A percentile compares a stretch with the other conserved stretches of the same genome.
phyloP scores from a whole-genome alignment of 2,888 invertebrate species.

The Plebejus anna region DNA sequence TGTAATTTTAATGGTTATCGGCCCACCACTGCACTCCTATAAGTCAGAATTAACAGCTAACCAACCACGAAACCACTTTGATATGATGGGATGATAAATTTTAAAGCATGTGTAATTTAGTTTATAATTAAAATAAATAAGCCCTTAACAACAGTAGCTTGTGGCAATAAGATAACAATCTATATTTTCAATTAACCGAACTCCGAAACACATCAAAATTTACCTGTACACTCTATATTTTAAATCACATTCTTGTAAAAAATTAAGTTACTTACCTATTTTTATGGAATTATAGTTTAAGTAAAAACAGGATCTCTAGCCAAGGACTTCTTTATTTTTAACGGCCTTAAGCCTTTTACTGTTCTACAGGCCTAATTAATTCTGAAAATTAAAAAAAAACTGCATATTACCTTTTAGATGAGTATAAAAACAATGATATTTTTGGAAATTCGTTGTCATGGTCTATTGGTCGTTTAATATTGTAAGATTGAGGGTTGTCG shows the following conservation, averaged over 20 bases:
- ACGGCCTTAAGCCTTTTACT: too few species aligned
- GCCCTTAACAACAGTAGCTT: not conserved
- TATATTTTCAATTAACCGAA: not conserved
- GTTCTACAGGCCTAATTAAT: too few species aligned
- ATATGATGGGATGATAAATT: not conserved
- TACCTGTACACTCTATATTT: not conserved
- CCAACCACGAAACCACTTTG: too few species aligned
- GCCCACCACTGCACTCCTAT: too few species aligned
- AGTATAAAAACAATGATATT: not conserved
- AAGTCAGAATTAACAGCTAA: too few species aligned
- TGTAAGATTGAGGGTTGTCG: not conserved
- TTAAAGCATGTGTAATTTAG: slow-evolving; percentile 1
- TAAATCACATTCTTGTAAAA: not conserved
- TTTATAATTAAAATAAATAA: slow-evolving; percentile 12
- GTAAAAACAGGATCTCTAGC: not conserved
- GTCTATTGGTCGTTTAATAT: not conserved
- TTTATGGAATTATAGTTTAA: not conserved
- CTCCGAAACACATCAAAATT: not conserved
- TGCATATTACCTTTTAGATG: too few species aligned
- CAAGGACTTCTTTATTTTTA: too few species aligned
- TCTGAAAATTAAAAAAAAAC: too few species aligned
- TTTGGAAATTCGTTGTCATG: not conserved
- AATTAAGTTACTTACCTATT: not conserved
- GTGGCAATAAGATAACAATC: not conserved
- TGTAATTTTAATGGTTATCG: too few species aligned